Percentiles rank a stretch among this genome's conserved stretches.
Evolutionary conservation across 1,140 invertebrate species (phyloP).

Genomic region (Drosophila pseudoananassae): DNA sequence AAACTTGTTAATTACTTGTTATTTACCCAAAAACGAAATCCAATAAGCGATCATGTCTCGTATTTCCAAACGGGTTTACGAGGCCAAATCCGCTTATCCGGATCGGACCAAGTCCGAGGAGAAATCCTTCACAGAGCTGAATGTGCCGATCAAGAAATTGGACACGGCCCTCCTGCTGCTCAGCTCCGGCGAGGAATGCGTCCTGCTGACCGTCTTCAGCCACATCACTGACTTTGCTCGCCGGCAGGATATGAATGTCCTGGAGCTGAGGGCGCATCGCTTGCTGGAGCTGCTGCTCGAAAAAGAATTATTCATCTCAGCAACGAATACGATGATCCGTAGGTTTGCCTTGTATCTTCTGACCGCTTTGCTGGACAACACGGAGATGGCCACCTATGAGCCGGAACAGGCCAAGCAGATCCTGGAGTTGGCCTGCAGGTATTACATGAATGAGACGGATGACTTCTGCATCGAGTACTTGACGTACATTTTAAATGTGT

Average conservation of each 20-base stretch:
- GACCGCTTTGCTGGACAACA: slow-evolving; percentile 55
- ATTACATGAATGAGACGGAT: slow-evolving; percentile 59
- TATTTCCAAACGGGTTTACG: slow-evolving; percentile 61
- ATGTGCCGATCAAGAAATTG: slow-evolving; percentile 52
- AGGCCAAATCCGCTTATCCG: slow-evolving; percentile 50
- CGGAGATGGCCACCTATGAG: slow-evolving; percentile 59
- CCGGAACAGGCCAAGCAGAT: slow-evolving; percentile 39
- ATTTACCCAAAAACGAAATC: background rate
- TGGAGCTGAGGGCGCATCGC: slow-evolving; percentile 44
- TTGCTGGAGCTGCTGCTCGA: slow-evolving; percentile 56
- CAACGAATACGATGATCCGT: slow-evolving; percentile 50
- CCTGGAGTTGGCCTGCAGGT: slow-evolving; percentile 36
- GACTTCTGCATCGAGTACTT: slow-evolving; percentile 75
- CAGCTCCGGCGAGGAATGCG: slow-evolving; percentile 61
- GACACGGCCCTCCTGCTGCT: slow-evolving; percentile 63
- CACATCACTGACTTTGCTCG: slow-evolving; percentile 71
- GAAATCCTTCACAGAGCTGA: slow-evolving; percentile 54
- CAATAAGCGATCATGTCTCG: slow-evolving; percentile 48
- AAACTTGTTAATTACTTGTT: background rate
- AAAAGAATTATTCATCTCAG: slow-evolving; percentile 61
- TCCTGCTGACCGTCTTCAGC: slow-evolving; percentile 60
- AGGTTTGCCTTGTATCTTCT: slow-evolving; percentile 68
- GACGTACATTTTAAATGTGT: slow-evolving; percentile 67
- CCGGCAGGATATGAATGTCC: slow-evolving; percentile 54
- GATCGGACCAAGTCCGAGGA: slow-evolving; percentile 64